Conservation (phyloP, 2,888 invertebrate species). For the Pristionchus japonicus region DNA sequence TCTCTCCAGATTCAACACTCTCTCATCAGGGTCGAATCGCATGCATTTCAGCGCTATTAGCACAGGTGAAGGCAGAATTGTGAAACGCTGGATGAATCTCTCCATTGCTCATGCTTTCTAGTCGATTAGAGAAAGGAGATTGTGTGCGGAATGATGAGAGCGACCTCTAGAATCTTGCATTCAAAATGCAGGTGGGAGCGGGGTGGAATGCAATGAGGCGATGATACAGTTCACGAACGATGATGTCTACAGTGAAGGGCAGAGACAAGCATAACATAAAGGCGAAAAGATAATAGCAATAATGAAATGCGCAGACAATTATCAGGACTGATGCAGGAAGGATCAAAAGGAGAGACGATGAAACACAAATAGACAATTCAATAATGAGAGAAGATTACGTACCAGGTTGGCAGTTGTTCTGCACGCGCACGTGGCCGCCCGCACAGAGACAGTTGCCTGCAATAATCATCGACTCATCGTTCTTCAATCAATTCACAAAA, state of each 20-base stretch:
- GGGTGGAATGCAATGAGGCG: not conserved
- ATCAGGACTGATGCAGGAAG: no score
- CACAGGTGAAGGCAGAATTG: not conserved
- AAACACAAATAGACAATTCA: not conserved
- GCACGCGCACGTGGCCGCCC: not conserved
- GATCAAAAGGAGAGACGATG: not conserved
- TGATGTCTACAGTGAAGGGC: not conserved
- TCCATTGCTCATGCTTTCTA: not conserved
- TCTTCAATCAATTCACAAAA: not conserved
- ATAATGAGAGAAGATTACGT: not conserved
- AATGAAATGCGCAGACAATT: not conserved
- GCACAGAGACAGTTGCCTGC: conserved; percentile 27
- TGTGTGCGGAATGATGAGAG: not conserved
- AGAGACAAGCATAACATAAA: not conserved
- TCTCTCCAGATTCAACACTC: not conserved
- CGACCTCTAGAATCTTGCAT: not conserved
- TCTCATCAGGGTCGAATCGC: not conserved
- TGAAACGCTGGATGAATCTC: not conserved
- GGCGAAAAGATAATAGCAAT: no score
- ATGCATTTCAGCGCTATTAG: not conserved
- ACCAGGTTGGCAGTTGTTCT: conserved; percentile 38
- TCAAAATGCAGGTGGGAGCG: not conserved
- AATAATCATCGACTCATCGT: not conserved
- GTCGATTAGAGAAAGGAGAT: not conserved
- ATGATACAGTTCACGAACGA: not conserved